Conservation (phyloP, 2,888 invertebrate species). For the Rugalucina vietnamica region DNA sequence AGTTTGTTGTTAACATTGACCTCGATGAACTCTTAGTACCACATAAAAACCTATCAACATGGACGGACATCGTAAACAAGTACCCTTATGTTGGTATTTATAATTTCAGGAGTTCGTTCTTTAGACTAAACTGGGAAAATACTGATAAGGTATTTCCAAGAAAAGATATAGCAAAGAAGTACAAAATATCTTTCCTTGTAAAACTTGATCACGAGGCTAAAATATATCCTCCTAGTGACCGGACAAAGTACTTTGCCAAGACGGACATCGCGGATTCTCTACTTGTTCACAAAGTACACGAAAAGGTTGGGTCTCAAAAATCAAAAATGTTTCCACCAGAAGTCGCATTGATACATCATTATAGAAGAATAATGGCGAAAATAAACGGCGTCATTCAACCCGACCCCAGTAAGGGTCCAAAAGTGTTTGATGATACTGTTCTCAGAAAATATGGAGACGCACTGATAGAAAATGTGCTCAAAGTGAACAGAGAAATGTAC, state of each 20-base stretch:
- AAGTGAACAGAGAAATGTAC: neutral
- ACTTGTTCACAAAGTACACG: neutral
- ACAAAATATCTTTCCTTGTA: neutral
- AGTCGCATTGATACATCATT: neutral
- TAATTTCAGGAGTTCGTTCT: neutral
- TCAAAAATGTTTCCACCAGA: neutral
- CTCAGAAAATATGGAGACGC: neutral
- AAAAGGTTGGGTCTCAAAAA: neutral
- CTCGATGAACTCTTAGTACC: slow-evolving; percentile 82
- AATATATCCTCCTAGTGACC: neutral
- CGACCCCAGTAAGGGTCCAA: neutral
- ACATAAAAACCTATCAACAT: neutral
- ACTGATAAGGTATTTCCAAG: neutral
- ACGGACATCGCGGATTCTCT: neutral
- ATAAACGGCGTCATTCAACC: neutral
- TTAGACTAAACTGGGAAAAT: neutral
- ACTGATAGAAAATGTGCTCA: neutral
- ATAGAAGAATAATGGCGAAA: neutral
- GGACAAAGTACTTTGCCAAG: neutral
- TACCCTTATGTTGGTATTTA: neutral
- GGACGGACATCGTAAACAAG: slow-evolving; percentile 19
- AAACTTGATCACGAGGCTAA: neutral
- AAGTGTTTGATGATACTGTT: neutral
- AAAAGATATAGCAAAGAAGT: neutral
- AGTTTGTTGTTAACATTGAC: slow-evolving; percentile 77